Evolutionary conservation across 2,888 invertebrate species (phyloP).

Genomic region (Orchestes rusci): DNA sequence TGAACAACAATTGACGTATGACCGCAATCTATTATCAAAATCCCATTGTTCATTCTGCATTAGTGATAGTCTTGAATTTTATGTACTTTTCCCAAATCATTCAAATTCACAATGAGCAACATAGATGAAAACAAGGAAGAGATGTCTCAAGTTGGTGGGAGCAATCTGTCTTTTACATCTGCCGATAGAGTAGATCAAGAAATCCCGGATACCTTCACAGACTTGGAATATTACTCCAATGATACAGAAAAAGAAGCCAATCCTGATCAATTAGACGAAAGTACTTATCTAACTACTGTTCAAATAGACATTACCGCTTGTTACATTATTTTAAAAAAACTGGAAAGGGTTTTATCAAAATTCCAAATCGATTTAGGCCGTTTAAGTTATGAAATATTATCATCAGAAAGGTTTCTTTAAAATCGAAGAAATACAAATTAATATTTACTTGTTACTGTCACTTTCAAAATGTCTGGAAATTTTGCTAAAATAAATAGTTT

Average conservation of each 20-base stretch:
- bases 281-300: slow-evolving; percentile 87
- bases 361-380: slow-evolving; percentile 91
- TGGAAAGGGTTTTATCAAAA: slow-evolving; percentile 66
- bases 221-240: slow-evolving; percentile 87
- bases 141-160: slow-evolving; percentile 29
- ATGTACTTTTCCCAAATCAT: too few relatives aligned
- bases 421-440: too few relatives aligned
- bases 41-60: too few relatives aligned
- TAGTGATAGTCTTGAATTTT: too few relatives aligned
- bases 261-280: slow-evolving; percentile 88
- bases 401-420: too few relatives aligned
- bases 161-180: slow-evolving; percentile 27
- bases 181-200: slow-evolving; percentile 91
- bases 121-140: slow-evolving; percentile 28
- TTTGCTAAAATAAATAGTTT: too few relatives aligned
- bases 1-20: too few relatives aligned
- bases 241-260: slow-evolving; percentile 84
- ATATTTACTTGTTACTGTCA: too few relatives aligned
- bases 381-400: slow-evolving; percentile 94
- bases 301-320: slow-evolving; percentile 95
- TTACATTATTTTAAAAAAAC: slow-evolving; percentile 85
- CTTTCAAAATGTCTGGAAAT: too few relatives aligned
- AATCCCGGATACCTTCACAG: slow-evolving; percentile 88
- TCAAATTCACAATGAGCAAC: slow-evolving; percentile 19
- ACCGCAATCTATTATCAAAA: too few relatives aligned